Evolutionary conservation across 2,888 invertebrate genomes (phyloP).

Genomic region (Adelognathus sp.): DNA sequence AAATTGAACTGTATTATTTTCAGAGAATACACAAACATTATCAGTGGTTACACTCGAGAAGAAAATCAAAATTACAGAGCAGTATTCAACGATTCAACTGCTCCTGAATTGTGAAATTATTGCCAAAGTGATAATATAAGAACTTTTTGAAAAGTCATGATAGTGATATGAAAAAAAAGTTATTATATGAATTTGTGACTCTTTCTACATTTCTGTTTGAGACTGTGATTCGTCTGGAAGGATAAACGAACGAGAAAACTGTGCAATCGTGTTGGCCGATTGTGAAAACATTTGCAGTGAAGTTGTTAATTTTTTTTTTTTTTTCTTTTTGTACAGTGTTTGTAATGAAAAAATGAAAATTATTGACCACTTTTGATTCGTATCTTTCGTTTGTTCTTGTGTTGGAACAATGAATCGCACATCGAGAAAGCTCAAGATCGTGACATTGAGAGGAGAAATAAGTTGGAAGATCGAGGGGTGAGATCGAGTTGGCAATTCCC

Average conservation of each 20-base stretch:
- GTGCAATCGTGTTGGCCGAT: background rate
- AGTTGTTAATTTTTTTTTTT: background rate
- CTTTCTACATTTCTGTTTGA: background rate
- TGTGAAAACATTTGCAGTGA: background rate
- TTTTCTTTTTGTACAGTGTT: background rate
- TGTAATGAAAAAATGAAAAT: background rate
- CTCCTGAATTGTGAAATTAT: no score
- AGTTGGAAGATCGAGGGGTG: background rate
- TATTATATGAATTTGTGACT: background rate
- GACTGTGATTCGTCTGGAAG: background rate
- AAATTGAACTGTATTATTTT: no score
- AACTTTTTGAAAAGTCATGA: background rate
- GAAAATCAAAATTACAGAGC: no score
- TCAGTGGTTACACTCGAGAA: no score
- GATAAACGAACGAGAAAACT: constrained; percentile 11
- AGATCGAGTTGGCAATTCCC: background rate
- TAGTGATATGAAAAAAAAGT: background rate
- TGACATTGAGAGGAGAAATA: background rate
- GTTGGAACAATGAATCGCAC: background rate
- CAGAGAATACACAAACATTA: no score
- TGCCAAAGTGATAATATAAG: no score
- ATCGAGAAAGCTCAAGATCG: background rate
- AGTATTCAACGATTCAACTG: no score
- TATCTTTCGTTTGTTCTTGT: background rate
- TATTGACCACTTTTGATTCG: background rate